These are phyloP conservation scores for Clinocottus analis DNA, from an alignment of 2,113 vertebrate genomes.

Conservation along the genomic window DNA sequence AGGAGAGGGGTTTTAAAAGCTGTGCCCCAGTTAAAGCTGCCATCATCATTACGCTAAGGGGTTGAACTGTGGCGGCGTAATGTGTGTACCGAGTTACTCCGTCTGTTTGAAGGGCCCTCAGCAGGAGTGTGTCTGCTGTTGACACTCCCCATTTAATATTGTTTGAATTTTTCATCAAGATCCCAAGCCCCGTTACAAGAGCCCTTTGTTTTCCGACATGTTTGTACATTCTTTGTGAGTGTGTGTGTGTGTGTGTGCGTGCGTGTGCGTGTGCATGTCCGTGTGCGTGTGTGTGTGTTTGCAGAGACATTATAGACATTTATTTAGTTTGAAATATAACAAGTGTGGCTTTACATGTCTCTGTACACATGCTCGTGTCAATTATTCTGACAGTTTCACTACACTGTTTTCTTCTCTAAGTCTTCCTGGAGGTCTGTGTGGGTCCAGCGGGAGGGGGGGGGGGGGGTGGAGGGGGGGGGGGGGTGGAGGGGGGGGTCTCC, in stretches of 20 bases:
- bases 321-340: constrained; percentile 51
- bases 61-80: constrained; percentile 83
- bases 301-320: constrained; percentile 56
- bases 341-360: constrained; percentile 34
- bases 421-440: constrained; percentile 30
- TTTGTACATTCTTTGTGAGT: constrained; percentile 86
- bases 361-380: neutral
- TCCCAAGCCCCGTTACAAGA: constrained; percentile 82
- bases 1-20: constrained; percentile 80
- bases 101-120: constrained; percentile 95
- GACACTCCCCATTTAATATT: constrained; percentile 95
- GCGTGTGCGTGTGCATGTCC: constrained; percentile 9
- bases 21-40: constrained; percentile 83
- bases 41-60: constrained; percentile 84
- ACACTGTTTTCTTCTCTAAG: constrained; percentile 9
- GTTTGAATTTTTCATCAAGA: constrained; percentile 95
- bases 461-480: constrained; percentile 25
- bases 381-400: constrained; percentile 23
- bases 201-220: constrained; percentile 80
- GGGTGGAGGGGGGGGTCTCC: constrained; percentile 19
- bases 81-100: constrained; percentile 93
- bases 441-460: too few species aligned
- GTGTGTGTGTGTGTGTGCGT: constrained; percentile 31
- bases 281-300: constrained; percentile 44
- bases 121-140: constrained; percentile 91